Evolutionary conservation across 1,140 invertebrate genomes (phyloP), one percentile per base, ranked within the genome.

Genomic region (Gonioctena quinquepunctata): DNA sequence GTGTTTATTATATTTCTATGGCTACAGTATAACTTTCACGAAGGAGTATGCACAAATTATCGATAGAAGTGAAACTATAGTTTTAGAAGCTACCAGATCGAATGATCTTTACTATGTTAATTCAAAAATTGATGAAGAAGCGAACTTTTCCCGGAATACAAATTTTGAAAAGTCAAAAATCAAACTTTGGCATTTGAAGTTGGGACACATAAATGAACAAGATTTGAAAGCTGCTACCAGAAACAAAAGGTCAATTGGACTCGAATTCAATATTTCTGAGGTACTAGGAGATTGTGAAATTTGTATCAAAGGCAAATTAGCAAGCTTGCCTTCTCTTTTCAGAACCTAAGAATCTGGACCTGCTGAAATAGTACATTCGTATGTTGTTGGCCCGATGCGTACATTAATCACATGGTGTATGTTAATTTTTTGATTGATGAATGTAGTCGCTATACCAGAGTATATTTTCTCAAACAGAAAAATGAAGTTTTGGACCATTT

Each of bases 11-110:
- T 33, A 33, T 0, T 33, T 6, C 28, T 33, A 33, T 33, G 7
- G 13, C 48, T 62, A 74, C 33, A 61, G 66, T 59, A 63, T 73
- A n/a, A 56, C 54, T 16, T 76, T 68, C 70, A 48, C 7, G n/a
- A 26, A 59, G 7, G 61, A 64, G 33, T 59, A 48, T 21, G 74
- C 68, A 52, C 25, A 11, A 62, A 60, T 69, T 23, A 13, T 27
- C 16, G 69, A 68, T 65, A 33, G 59, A 26, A 22, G 71, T 21
- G 66, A 71, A 62, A 26, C 50, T 26, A 50, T 73, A 21, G 63
- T 77, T 11, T 67, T 54, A 27, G 59, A 6, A 23, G 56, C 56
- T 23, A 19, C 23, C 21, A 0, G 21, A 7, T 13, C 28, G 7
- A 33, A 33, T 33, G 3, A 13, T 6, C 28, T 33, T 33, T 7